Evolutionary conservation across 2,797 vertebrate genomes (phyloP).

Genomic region (Alcedo atthis): DNA sequence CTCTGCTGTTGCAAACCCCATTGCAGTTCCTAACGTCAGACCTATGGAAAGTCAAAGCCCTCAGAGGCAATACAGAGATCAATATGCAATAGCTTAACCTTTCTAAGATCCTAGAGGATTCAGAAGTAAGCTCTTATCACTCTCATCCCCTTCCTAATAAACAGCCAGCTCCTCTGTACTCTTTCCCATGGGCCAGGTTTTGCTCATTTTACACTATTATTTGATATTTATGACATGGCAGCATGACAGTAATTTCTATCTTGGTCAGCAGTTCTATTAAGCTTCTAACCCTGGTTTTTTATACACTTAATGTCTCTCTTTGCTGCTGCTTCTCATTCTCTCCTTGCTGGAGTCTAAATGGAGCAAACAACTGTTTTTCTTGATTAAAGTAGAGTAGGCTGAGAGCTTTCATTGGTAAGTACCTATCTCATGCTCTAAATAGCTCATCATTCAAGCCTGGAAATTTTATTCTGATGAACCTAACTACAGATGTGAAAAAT

Average conservation of each 20-base stretch:
- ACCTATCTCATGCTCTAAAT: not conserved
- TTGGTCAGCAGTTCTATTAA: too few relatives aligned
- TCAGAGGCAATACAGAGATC: not conserved
- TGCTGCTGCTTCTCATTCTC: not conserved
- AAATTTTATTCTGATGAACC: conserved; percentile 8
- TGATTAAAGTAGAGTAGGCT: not conserved
- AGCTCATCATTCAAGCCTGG: not conserved
- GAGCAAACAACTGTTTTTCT: not conserved
- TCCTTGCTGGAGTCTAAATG: not conserved
- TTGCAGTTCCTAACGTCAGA: not conserved
- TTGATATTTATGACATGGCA: too few relatives aligned
- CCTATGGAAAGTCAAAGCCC: not conserved
- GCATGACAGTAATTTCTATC: too few relatives aligned
- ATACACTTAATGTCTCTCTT: too few relatives aligned
- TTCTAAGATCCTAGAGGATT: not conserved
- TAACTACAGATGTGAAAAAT: not conserved
- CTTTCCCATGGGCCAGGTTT: too few relatives aligned
- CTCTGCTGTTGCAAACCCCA: not conserved
- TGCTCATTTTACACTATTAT: too few relatives aligned
- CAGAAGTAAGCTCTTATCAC: not conserved
- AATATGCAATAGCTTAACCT: not conserved
- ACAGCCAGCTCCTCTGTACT: too few relatives aligned
- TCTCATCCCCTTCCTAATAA: too few relatives aligned
- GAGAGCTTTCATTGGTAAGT: not conserved
- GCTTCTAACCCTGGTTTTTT: too few relatives aligned